phyloP scores from a whole-genome alignment of 92 coral and sea anemone species.

The Phenganax subtilis region DNA sequence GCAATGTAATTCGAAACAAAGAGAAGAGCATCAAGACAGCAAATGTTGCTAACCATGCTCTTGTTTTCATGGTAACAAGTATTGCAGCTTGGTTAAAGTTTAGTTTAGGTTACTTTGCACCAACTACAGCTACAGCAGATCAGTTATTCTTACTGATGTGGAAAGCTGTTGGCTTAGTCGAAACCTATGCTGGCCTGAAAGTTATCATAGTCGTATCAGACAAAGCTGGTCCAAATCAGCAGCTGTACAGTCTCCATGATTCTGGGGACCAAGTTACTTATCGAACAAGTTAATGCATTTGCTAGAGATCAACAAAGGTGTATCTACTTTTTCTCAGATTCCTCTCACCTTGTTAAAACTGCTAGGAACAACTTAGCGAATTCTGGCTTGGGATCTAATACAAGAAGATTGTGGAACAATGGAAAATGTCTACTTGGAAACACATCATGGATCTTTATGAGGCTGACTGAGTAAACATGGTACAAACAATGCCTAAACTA shows the following conservation, averaged over 20 bases:
- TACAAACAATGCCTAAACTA: conserved; percentile 10
- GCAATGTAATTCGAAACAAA: background rate
- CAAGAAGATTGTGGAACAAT: conserved; percentile 26
- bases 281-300: conserved; percentile 19
- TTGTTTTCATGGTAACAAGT: conserved; percentile 17
- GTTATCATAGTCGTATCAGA: conserved; percentile 19
- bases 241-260: conserved; percentile 27
- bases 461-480: background rate
- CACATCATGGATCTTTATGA: conserved; percentile 19
- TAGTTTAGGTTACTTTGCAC: conserved; percentile 29
- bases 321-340: conserved; percentile 22
- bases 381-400: conserved; percentile 15
- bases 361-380: conserved; percentile 16
- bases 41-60: conserved; percentile 19
- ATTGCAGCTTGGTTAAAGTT: conserved; percentile 13
- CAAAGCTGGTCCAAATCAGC: conserved; percentile 28
- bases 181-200: conserved; percentile 26
- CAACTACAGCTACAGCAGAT: conserved; percentile 34
- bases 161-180: conserved; percentile 22
- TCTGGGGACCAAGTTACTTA: conserved; percentile 25
- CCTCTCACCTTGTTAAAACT: conserved; percentile 17
- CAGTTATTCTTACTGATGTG: conserved; percentile 27
- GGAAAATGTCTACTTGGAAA: conserved; percentile 10
- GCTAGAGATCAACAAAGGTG: conserved; percentile 25
- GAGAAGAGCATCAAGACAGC: background rate